Evolutionary conservation across 2,113 vertebrate species (phyloP).

Genomic region (Heterochromis multidens): DNA sequence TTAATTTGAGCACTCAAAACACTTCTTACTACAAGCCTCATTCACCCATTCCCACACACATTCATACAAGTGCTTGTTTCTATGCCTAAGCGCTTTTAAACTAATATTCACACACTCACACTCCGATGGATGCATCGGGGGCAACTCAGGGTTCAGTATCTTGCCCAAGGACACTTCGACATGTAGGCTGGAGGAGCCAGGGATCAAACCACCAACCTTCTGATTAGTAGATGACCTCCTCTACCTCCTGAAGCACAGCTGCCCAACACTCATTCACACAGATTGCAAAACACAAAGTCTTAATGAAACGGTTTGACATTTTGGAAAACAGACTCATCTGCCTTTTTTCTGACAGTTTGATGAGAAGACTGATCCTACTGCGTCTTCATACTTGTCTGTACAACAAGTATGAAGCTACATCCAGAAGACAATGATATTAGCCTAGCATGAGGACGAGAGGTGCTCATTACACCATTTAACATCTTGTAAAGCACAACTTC

Average conservation of each 20-base stretch:
- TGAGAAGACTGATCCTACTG: neutral
- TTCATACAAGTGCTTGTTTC: neutral
- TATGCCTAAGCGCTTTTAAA: neutral
- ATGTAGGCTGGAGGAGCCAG: neutral
- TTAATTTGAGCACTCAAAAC: neutral
- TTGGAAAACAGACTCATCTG: neutral
- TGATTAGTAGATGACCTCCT: neutral
- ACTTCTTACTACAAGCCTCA: neutral
- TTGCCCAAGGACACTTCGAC: neutral
- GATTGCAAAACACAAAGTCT: no score
- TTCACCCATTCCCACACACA: neutral
- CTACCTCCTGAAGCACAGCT: neutral
- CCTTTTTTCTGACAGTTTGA: neutral
- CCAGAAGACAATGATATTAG: neutral
- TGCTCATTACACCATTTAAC: neutral
- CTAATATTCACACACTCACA: neutral
- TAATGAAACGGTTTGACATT: neutral
- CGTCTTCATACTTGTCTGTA: neutral
- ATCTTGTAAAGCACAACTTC: neutral
- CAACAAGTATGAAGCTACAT: fast-evolving
- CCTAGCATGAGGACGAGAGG: neutral
- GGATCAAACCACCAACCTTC: neutral
- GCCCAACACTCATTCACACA: neutral
- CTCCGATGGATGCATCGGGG: neutral
- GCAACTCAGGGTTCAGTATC: neutral